A percentile compares a stretch with the other conserved stretches of the same genome.
phyloP scores from a whole-genome alignment of 2,797 vertebrate species.

The Geotrypetes seraphini region DNA sequence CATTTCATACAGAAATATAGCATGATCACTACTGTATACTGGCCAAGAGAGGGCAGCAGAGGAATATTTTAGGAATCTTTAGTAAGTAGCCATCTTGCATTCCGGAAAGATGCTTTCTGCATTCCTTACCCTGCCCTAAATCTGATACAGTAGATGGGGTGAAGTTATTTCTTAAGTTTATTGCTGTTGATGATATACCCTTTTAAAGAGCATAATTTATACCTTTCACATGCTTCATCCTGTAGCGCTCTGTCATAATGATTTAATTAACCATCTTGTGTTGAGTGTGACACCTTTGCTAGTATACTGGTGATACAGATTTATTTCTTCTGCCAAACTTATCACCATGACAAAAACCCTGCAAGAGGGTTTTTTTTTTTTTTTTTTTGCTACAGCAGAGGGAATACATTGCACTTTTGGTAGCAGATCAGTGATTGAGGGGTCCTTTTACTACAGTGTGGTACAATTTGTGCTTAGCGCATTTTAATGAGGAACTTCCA shows the following conservation, averaged over 20 bases:
- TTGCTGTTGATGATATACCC: slow-evolving; percentile 25
- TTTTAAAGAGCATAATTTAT: too few species aligned
- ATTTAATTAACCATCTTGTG: slow-evolving; percentile 26
- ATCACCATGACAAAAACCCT: slow-evolving; percentile 12
- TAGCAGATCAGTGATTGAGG: too few species aligned
- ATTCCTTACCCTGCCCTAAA: slow-evolving; percentile 27
- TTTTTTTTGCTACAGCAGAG: slow-evolving; percentile 11
- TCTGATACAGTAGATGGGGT: slow-evolving; percentile 29
- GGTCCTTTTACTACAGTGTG: too few species aligned
- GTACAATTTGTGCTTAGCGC: too few species aligned
- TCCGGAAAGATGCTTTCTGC: background rate
- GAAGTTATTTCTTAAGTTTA: slow-evolving; percentile 38
- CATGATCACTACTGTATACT: slow-evolving; percentile 38
- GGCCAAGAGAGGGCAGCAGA: slow-evolving; percentile 59
- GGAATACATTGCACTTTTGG: too few species aligned
- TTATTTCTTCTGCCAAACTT: slow-evolving; percentile 29
- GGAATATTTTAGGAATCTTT: slow-evolving; percentile 9
- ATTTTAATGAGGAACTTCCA: too few species aligned
- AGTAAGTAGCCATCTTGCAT: slow-evolving; percentile 19
- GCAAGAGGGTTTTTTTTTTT: slow-evolving; percentile 18
- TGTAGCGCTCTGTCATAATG: slow-evolving; percentile 21
- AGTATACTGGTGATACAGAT: slow-evolving; percentile 21
- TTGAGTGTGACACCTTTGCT: slow-evolving; percentile 25
- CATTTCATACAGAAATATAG: background rate
- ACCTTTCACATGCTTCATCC: too few species aligned